Conservation (phyloP, 2,888 invertebrate species). For the Odontomyia ornata region DNA sequence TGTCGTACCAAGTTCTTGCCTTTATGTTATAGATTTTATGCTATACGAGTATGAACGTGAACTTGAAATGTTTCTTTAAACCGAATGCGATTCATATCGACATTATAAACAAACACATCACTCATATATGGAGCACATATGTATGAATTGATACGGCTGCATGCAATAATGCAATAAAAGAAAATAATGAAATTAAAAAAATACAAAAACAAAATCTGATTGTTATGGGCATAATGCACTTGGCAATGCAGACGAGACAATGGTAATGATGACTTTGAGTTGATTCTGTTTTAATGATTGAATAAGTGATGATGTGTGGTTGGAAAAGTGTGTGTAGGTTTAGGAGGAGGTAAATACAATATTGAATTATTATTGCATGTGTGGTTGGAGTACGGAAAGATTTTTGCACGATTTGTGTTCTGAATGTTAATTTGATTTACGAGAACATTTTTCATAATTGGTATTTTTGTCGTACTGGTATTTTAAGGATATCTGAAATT, state of each 20-base stretch:
- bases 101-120: neutral
- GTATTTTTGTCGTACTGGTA: no score
- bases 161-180: neutral
- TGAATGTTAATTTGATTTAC: no score
- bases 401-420: no score
- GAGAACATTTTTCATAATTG: no score
- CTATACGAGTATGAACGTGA: no score
- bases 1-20: no score
- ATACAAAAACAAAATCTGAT: neutral
- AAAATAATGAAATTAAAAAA: no score
- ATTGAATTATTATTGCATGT: no score
- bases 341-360: neutral
- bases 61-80: neutral
- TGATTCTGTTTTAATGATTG: neutral
- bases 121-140: neutral
- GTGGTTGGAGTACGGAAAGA: no score
- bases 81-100: neutral
- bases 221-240: neutral
- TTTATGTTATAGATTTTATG: no score
- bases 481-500: no score
- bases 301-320: neutral
- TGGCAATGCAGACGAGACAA: neutral
- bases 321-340: neutral
- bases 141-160: neutral
- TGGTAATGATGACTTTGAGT: slow-evolving; percentile 1